Conservation (phyloP, 1,140 invertebrate species). For the Musca vetustissima region DNA sequence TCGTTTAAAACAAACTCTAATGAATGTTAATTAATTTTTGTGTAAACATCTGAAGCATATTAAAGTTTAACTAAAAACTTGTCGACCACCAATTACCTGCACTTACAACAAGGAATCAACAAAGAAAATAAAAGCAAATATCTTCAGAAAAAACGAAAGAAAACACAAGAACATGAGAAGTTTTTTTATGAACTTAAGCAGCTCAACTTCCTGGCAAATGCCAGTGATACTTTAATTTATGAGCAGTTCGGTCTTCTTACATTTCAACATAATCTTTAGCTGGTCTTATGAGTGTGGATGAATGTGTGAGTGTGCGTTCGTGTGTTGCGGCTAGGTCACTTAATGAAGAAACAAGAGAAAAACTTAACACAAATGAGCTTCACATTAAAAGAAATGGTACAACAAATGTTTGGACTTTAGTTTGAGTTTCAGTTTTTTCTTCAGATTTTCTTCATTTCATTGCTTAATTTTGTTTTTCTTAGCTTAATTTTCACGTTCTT, state of each 20-base stretch:
- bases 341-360: too few relatives aligned
- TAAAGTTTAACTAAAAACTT: constrained; percentile 13
- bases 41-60: constrained; percentile 13
- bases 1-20: neutral
- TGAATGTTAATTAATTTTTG: constrained; percentile 19
- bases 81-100: neutral
- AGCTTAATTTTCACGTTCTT: too few relatives aligned
- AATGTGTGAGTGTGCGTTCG: neutral
- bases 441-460: too few relatives aligned
- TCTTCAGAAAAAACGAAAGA: neutral
- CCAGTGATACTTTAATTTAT: constrained; percentile 48
- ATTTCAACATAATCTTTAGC: neutral
- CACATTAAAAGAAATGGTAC: too few relatives aligned
- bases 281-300: neutral
- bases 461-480: too few relatives aligned
- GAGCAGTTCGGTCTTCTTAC: neutral
- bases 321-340: too few relatives aligned
- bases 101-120: neutral
- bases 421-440: too few relatives aligned
- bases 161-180: neutral
- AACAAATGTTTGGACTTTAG: too few relatives aligned
- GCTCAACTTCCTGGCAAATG: constrained; percentile 36
- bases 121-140: constrained; percentile 26
- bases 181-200: constrained; percentile 52
- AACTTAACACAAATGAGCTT: too few relatives aligned